Percentiles rank a stretch among this genome's conserved stretches.
Conservation (phyloP, 2,888 invertebrate genomes). For the Oligia strigilis region DNA sequence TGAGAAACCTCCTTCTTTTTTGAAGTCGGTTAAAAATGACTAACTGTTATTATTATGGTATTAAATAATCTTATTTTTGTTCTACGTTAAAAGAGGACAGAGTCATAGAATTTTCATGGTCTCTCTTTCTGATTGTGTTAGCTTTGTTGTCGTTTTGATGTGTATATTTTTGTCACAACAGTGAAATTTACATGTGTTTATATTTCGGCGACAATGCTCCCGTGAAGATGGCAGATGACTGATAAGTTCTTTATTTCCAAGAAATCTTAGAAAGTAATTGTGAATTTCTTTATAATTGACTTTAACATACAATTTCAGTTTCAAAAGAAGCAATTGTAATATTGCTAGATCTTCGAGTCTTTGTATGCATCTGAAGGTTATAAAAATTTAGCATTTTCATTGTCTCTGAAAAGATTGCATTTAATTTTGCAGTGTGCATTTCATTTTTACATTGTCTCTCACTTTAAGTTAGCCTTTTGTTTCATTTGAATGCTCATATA, state of each 20-base stretch:
- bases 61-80: slow-evolving; percentile 5
- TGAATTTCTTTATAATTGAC: neutral
- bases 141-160: neutral
- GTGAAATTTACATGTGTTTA: neutral
- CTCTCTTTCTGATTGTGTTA: neutral
- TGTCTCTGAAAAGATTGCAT: neutral
- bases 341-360: slow-evolving; percentile 2
- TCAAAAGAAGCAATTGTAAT: slow-evolving; percentile 3
- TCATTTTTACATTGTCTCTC: neutral
- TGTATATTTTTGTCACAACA: neutral
- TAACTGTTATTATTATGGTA: slow-evolving; percentile 2
- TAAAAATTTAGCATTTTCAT: neutral
- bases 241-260: neutral
- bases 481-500: slow-evolving; percentile 6
- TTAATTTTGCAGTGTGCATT: slow-evolving; percentile 7
- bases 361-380: neutral
- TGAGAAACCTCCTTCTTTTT: no score
- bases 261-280: slow-evolving; percentile 5
- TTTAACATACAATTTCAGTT: neutral
- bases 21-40: no score
- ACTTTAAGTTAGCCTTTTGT: neutral
- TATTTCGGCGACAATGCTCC: neutral
- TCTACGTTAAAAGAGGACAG: neutral
- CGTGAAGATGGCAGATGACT: neutral
- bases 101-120: no score